Evolutionary conservation across 2,888 invertebrate genomes (phyloP).

Genomic region (Cheilosia vernalis): DNA sequence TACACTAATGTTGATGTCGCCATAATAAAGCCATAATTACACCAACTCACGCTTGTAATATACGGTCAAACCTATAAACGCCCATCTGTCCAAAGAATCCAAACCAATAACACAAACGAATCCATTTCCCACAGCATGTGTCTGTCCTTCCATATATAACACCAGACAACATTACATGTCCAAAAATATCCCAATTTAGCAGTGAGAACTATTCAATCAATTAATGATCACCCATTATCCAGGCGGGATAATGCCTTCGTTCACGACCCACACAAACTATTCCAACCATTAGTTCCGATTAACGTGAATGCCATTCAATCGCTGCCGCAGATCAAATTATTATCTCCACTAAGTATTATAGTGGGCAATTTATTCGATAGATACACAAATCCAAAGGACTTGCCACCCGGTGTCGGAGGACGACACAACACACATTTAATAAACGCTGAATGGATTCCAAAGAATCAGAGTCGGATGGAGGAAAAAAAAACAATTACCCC

Average conservation of each 20-base stretch:
- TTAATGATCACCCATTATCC: slow-evolving; percentile 55
- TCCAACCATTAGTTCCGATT: slow-evolving; percentile 68
- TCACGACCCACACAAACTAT: slow-evolving; percentile 45
- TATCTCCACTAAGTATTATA: slow-evolving; percentile 66
- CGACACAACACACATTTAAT: slow-evolving; percentile 29
- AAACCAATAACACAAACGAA: slow-evolving; percentile 18
- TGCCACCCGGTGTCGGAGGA: slow-evolving; percentile 33
- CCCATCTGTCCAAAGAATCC: slow-evolving; percentile 23
- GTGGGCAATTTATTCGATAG: slow-evolving; percentile 59
- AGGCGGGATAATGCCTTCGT: neutral
- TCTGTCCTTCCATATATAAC: slow-evolving; percentile 8
- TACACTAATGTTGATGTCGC: slow-evolving; percentile 40
- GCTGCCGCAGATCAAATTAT: slow-evolving; percentile 67
- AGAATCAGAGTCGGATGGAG: neutral
- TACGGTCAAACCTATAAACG: slow-evolving; percentile 37
- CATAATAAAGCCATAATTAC: slow-evolving; percentile 54
- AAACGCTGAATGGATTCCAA: slow-evolving; percentile 25
- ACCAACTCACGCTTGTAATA: slow-evolving; percentile 30
- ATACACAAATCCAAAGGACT: slow-evolving; percentile 37
- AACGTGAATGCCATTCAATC: slow-evolving; percentile 61
- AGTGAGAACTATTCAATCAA: slow-evolving; percentile 66
- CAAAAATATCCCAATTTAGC: slow-evolving; percentile 48
- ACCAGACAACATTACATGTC: slow-evolving; percentile 16
- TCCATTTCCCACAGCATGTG: slow-evolving; percentile 15
- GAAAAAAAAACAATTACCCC: slow-evolving; percentile 60